Evolutionary conservation across 2,888 invertebrate genomes (phyloP).

Genomic region (Tipula lateralis): DNA sequence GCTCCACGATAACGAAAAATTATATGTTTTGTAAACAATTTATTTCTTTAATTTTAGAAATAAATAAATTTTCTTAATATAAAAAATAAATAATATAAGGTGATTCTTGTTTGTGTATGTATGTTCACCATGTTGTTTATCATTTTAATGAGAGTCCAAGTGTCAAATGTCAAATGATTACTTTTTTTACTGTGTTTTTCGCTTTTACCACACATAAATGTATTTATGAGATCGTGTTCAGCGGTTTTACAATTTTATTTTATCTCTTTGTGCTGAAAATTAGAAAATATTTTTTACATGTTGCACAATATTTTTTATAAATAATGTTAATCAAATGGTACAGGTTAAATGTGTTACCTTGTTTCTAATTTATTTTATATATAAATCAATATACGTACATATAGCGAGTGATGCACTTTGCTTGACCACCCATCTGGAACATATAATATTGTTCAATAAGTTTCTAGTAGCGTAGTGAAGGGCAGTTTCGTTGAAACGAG

Average conservation of each 20-base stretch:
- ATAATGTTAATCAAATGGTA: background rate
- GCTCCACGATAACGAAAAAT: background rate
- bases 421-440: too few relatives aligned
- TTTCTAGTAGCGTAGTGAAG: too few relatives aligned
- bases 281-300: background rate
- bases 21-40: slow-evolving; percentile 1
- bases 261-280: background rate
- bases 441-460: too few relatives aligned
- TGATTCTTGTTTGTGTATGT: background rate
- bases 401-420: too few relatives aligned
- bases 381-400: too few relatives aligned
- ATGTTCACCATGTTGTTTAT: background rate
- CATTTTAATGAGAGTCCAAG: slow-evolving; percentile 24
- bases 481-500: too few relatives aligned
- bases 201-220: background rate
- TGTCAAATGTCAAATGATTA: background rate
- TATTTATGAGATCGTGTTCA: background rate
- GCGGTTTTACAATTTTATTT: background rate
- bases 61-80: background rate
- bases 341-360: background rate
- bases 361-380: background rate
- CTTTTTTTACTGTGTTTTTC: background rate
- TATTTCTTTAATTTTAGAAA: background rate
- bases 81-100: background rate
- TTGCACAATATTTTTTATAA: background rate